Evolutionary conservation across 2,888 invertebrate species (phyloP), one percentile per base, ranked within the genome.

Genomic region (Lucinisca nassula): DNA sequence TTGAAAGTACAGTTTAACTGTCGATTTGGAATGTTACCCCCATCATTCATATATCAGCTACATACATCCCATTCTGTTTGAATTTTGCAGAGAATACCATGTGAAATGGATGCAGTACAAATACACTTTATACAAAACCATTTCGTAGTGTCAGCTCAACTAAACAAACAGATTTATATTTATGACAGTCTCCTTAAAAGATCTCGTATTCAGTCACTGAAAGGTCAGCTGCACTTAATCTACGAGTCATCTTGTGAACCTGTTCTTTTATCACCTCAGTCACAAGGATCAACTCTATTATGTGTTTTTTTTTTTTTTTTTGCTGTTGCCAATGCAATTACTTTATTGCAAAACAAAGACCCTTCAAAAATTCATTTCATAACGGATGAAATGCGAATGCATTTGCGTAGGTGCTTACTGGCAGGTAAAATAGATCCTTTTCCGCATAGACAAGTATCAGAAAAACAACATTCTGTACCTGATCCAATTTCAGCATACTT

Each of bases 241-340:
- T 61, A 61, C 30, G 61, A 61, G 17, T 61, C 61, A 61, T 61
- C 51, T 21, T 14, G 51, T 27, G 61, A 61, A 17, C 61, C 61
- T 27, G 32, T 61, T 61, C 17, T 61, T 10, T 61, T 61, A 67
- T 67, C 35, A 40, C 79, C 79, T 27, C 79, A 79, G 72, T 79
- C 79, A 72, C 79, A 79, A 72, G 79, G 79, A 45, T 17, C 51
- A 24, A 79, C 79, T 27, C 38, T 49, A 6, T 27, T 79, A 3
- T 79, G 79, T 51, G 79, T 49, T 2, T 45, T 79, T n/a, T n/a
- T n/a, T n/a, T n/a, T n/a, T n/a, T n/a, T n/a, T 79, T 79, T 72
- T n/a, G 35, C 79, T 10, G 27, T 73, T 6, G 79, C 79, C 0
- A 79, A 12, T n/a, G 79, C 73, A 3, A 24, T 40, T 67, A 72